These are phyloP conservation scores for Anolis apletophallus DNA, from an alignment of 2,797 vertebrate species.

Conservation along the genomic window DNA sequence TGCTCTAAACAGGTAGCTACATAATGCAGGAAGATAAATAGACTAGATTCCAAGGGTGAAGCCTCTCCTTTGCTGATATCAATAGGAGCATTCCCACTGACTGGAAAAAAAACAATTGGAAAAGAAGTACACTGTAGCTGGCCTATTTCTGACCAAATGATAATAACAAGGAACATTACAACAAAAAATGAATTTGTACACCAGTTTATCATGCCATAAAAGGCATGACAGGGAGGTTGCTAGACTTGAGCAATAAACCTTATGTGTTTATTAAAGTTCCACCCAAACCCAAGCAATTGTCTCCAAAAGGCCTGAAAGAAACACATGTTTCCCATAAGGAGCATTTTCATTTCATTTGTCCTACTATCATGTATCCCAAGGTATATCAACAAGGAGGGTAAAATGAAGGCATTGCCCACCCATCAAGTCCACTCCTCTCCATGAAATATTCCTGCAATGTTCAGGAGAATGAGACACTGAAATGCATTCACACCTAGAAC, in stretches of 20 bases:
- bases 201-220: constrained; percentile 12
- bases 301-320: not conserved
- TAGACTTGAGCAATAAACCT: not conserved
- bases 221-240: not conserved
- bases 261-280: not conserved
- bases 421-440: too few species aligned
- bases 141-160: not conserved
- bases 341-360: not conserved
- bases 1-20: not conserved
- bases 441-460: too few species aligned
- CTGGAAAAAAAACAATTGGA: not conserved
- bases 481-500: too few species aligned
- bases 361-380: too few species aligned
- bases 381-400: too few species aligned
- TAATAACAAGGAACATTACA: not conserved
- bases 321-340: not conserved
- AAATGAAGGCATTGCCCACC: too few species aligned
- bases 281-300: not conserved
- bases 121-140: not conserved
- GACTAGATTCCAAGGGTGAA: constrained; percentile 29
- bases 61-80: constrained; percentile 1
- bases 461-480: too few species aligned
- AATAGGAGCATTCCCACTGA: not conserved
- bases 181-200: not conserved
- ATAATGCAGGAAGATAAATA: constrained; percentile 21